A percentile compares a stretch with the other conserved stretches of the same genome.
These are phyloP conservation scores for Sebastes flavidus DNA, from an alignment of 2,797 vertebrate species.

Conservation along the genomic window DNA sequence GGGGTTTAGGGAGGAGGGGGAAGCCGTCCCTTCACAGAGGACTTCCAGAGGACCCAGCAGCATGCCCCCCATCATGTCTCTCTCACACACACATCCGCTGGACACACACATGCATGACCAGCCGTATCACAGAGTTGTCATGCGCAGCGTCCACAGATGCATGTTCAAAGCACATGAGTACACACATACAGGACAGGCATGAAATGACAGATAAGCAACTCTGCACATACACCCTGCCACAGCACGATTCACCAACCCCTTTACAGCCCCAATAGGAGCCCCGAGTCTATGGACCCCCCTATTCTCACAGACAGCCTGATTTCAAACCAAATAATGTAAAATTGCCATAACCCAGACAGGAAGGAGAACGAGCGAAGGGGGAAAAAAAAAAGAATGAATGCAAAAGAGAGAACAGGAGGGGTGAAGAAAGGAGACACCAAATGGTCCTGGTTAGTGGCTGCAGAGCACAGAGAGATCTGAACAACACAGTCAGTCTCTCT, in stretches of 20 bases:
- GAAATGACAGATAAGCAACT: conserved; percentile 1
- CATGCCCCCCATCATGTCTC: conserved; percentile 54
- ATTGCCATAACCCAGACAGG: conserved; percentile 63
- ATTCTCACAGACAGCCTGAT: conserved; percentile 23
- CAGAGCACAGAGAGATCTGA: conserved; percentile 66
- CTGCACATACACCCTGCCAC: neutral
- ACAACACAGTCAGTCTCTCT: conserved; percentile 65
- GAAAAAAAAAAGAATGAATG: conserved; percentile 21
- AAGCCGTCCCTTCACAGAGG: conserved; percentile 58
- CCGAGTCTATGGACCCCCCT: conserved; percentile 2
- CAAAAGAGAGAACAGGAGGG: conserved; percentile 32
- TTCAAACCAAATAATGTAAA: conserved; percentile 65
- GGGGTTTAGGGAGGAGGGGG: conserved; percentile 46
- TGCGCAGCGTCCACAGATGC: conserved; percentile 6
- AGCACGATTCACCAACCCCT: neutral
- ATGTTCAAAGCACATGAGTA: neutral
- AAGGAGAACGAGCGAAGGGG: conserved; percentile 41
- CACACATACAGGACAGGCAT: neutral
- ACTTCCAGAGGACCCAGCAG: conserved; percentile 64
- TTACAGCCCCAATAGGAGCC: neutral
- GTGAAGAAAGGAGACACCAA: conserved; percentile 75
- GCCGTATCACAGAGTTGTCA: conserved; percentile 3
- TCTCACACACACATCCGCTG: conserved; percentile 45
- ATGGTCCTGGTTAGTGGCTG: conserved; percentile 78
- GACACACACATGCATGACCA: conserved; percentile 36